Percentiles rank a stretch among this genome's conserved stretches.
These are phyloP conservation scores for Alectoris magna DNA, from an alignment of 2,797 vertebrate species.

Conservation along the genomic window DNA sequence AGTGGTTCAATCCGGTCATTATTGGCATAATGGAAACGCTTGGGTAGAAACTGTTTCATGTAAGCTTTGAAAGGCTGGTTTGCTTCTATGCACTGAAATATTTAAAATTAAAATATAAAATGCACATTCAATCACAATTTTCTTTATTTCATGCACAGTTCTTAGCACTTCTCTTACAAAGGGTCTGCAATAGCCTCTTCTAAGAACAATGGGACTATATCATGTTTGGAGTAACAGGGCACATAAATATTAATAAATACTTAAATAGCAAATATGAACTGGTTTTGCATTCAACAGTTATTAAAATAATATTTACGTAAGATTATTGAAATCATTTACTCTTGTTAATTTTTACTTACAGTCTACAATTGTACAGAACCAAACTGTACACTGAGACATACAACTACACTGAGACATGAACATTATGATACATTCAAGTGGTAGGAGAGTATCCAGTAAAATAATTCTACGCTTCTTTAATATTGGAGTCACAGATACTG, in stretches of 20 bases:
- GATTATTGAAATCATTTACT: not conserved
- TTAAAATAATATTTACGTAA: not conserved
- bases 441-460: not conserved
- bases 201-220: not conserved
- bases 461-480: not conserved
- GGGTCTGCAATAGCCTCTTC: not conserved
- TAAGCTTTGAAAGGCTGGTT: constrained; percentile 91
- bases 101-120: constrained; percentile 18
- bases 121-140: not conserved
- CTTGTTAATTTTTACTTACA: not conserved
- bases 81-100: constrained; percentile 86
- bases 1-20: constrained; percentile 88
- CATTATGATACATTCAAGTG: not conserved
- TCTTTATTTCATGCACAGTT: not conserved
- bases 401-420: not conserved
- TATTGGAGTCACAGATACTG: not conserved
- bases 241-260: not conserved
- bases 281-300: not conserved
- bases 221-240: not conserved
- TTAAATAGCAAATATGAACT: not conserved
- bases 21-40: constrained; percentile 90
- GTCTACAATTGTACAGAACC: not conserved
- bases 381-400: not conserved
- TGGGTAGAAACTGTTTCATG: constrained; percentile 91
- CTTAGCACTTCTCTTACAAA: not conserved